These are phyloP conservation scores for Loris lydekkerianus DNA, from an alignment of 2,797 vertebrate species.

Conservation along the genomic window DNA sequence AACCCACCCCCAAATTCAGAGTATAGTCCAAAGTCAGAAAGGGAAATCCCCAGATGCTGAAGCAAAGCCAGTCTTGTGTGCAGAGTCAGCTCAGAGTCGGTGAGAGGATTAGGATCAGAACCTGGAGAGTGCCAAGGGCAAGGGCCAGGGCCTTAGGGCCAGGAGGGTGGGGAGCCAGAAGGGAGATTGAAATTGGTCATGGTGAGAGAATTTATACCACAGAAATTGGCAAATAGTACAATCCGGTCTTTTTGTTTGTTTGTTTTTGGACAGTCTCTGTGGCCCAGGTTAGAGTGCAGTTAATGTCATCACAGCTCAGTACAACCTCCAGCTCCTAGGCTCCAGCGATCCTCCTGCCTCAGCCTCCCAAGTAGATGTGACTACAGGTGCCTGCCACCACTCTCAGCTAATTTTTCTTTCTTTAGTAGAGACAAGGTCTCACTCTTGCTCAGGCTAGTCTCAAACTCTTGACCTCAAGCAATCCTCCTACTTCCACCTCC, in stretches of 20 bases:
- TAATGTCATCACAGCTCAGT: background rate
- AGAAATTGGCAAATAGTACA: slow-evolving; percentile 39
- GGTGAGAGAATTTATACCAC: background rate
- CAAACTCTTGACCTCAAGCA: background rate
- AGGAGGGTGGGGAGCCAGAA: background rate
- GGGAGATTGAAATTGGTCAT: background rate
- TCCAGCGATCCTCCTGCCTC: background rate
- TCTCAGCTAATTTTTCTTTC: background rate
- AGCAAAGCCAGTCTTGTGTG: background rate
- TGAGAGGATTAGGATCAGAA: background rate
- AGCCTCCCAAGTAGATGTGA: background rate
- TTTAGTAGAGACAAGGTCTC: background rate
- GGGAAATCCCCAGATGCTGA: background rate
- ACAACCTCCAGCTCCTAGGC: background rate
- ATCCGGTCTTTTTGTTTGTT: background rate
- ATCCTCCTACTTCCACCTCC: background rate
- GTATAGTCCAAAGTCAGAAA: background rate
- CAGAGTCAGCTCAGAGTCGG: background rate
- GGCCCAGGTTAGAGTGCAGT: background rate
- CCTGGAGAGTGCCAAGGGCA: fast-evolving
- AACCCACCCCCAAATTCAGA: background rate
- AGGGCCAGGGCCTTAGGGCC: background rate
- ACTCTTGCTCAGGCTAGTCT: background rate
- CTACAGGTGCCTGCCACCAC: background rate
- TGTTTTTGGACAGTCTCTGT: background rate